Conservation (phyloP, 2,797 vertebrate species). For the Mormyrops boulengeri region DNA sequence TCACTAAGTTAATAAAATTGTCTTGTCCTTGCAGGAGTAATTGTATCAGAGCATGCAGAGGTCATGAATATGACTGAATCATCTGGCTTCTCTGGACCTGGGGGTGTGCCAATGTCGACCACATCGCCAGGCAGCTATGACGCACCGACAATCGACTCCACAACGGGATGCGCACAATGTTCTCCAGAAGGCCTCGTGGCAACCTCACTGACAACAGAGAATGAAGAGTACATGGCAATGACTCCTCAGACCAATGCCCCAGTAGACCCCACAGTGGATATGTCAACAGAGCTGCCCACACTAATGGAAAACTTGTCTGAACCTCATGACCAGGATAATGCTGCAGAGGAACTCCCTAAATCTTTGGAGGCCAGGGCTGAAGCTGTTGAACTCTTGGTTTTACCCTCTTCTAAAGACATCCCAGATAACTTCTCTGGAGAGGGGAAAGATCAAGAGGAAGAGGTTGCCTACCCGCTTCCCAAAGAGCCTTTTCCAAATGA, state of each 20-base stretch:
- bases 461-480: constrained; percentile 29
- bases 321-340: constrained; percentile 25
- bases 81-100: constrained; percentile 36
- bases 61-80: constrained; percentile 33
- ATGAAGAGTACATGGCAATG: not conserved
- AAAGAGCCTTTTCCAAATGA: constrained; percentile 4
- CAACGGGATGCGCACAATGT: constrained; percentile 38
- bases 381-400: constrained; percentile 56
- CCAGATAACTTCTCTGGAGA: constrained; percentile 67
- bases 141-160: constrained; percentile 49
- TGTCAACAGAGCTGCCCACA: constrained; percentile 16
- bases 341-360: constrained; percentile 37
- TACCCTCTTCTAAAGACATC: constrained; percentile 51
- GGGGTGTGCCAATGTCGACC: constrained; percentile 27
- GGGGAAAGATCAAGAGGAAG: constrained; percentile 52
- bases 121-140: constrained; percentile 42
- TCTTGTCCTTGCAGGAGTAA: constrained; percentile 49
- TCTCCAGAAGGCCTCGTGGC: constrained; percentile 14
- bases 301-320: constrained; percentile 10
- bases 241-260: not conserved
- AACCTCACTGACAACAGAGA: not conserved
- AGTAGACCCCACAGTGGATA: not conserved
- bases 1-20: constrained; percentile 47
- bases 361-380: constrained; percentile 63
- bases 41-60: constrained; percentile 36